Evolutionary conservation across 2,888 invertebrate genomes (phyloP).

Genomic region (Pachliopta kotzebuea): DNA sequence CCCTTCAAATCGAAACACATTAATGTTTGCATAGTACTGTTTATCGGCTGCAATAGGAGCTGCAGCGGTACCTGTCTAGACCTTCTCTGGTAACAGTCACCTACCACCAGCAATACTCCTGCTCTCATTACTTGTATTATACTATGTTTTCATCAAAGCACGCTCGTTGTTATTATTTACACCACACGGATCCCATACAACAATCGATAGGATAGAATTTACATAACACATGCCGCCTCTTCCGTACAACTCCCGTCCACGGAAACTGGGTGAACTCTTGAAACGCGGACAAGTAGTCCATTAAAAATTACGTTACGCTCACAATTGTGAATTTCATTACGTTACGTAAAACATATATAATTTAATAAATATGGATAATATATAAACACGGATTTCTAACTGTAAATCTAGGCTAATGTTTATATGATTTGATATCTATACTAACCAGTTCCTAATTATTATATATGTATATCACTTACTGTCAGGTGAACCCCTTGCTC

Average conservation of each 20-base stretch:
- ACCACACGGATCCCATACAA: constrained; percentile 5
- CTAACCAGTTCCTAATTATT: too few relatives aligned
- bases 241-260: constrained; percentile 20
- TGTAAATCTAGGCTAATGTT: too few relatives aligned
- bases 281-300: constrained; percentile 4
- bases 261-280: constrained; percentile 29
- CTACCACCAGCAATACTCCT: too few relatives aligned
- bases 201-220: constrained; percentile 26
- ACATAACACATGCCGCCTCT: constrained; percentile 29
- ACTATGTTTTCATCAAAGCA: neutral
- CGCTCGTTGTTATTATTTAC: constrained; percentile 2
- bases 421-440: too few relatives aligned
- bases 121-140: too few relatives aligned
- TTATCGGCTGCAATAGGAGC: too few relatives aligned
- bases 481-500: too few relatives aligned
- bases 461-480: too few relatives aligned
- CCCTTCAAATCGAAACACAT: too few relatives aligned
- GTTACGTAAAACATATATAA: constrained; percentile 6
- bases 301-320: constrained; percentile 6
- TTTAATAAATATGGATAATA: neutral
- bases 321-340: constrained; percentile 3
- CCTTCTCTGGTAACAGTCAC: too few relatives aligned
- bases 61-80: too few relatives aligned
- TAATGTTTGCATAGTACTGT: too few relatives aligned
- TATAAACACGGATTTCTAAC: neutral